These are phyloP conservation scores for Sakesphorus luctuosus DNA, from an alignment of 2,113 vertebrate genomes.

Conservation along the genomic window DNA sequence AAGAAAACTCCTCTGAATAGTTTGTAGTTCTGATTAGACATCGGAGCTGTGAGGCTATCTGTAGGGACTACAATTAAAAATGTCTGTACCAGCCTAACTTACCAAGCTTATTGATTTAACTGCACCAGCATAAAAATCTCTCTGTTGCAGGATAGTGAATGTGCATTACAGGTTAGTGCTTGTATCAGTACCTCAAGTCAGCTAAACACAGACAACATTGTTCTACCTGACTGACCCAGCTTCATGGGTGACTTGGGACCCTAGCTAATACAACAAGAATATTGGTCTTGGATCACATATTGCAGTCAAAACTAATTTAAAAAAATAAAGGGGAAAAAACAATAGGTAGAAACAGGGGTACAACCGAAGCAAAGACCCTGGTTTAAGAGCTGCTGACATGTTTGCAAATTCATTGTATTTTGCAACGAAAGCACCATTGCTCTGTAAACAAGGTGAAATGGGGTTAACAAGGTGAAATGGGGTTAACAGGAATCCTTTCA, in stretches of 20 bases:
- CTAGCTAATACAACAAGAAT: neutral
- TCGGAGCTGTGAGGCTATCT: neutral
- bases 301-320: neutral
- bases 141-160: neutral
- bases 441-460: neutral
- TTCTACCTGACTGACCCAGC: neutral
- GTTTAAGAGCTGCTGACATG: neutral
- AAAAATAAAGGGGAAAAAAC: neutral
- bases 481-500: neutral
- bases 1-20: neutral
- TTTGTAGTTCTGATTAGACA: slow-evolving; percentile 8
- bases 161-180: neutral
- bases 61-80: neutral
- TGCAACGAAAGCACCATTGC: neutral
- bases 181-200: neutral
- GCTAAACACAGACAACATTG: neutral
- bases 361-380: neutral
- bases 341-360: neutral
- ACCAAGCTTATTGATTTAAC: neutral
- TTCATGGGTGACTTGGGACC: neutral
- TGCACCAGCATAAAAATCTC: neutral
- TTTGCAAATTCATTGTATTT: neutral
- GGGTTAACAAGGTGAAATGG: neutral
- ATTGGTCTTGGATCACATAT: neutral
- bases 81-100: neutral